These are phyloP conservation scores for Pseudorhiza aurosa DNA, from an alignment of 30 jellyfish, hydroid and myxozoan species.

Conservation along the genomic window DNA sequence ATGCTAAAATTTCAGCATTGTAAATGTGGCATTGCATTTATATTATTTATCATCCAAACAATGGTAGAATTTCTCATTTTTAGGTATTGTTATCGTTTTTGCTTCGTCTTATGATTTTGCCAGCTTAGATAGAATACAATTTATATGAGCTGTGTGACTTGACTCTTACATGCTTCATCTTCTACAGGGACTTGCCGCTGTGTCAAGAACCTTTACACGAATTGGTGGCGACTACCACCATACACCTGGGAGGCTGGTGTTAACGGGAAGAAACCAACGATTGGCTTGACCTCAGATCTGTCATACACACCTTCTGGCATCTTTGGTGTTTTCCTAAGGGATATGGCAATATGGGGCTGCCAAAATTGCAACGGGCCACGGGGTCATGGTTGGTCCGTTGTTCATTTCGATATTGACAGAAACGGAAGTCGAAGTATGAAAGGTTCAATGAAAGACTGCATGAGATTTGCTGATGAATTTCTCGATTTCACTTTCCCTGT, in stretches of 20 bases:
- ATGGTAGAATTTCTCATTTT: too few species aligned
- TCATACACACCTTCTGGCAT: constrained; percentile 56
- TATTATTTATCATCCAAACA: too few species aligned
- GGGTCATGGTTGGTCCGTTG: constrained; percentile 62
- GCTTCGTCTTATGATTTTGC: too few species aligned
- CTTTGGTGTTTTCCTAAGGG: constrained; percentile 23
- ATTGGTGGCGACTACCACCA: constrained; percentile 60
- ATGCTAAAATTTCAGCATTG: too few species aligned
- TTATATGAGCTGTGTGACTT: too few species aligned
- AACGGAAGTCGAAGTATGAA: constrained; percentile 13
- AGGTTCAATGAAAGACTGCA: constrained; percentile 17
- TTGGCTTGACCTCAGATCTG: background rate
- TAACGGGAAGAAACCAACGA: background rate
- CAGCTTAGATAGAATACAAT: too few species aligned
- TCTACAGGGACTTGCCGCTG: constrained; percentile 69
- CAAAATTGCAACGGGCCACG: constrained; percentile 60
- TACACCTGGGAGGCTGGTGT: constrained; percentile 17
- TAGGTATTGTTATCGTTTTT: too few species aligned
- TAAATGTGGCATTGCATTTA: too few species aligned
- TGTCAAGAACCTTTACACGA: constrained; percentile 47
- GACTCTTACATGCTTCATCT: too few species aligned
- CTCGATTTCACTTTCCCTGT: constrained; percentile 45
- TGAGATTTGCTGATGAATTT: constrained; percentile 3
- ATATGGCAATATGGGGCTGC: constrained; percentile 59
- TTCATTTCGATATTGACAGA: constrained; percentile 49